Base-by-base conservation (phyloP, 2,797 vertebrate genomes). In the Halcyon leucocephala region DNA sequence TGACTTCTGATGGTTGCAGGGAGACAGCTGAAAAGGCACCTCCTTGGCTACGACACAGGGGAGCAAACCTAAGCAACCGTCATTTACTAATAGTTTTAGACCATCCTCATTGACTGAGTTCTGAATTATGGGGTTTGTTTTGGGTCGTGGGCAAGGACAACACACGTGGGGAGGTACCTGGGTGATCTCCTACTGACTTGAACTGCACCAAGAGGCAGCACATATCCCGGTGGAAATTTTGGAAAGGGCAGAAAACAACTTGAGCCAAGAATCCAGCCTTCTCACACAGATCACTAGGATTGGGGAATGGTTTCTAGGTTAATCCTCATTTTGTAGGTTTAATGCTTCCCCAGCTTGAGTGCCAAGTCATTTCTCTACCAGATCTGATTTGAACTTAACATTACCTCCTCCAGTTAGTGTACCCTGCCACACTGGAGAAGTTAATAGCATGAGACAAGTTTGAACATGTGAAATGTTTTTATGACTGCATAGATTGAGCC, bases 391-490 rank as follows among this genome's bases (percentile, higher is more conserved):
- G 62, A 92, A 95, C 87, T 82, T 66, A 80, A 89, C 83, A 55
- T 90, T 74, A 48, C 78, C 60, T 95, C 90, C 61, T 69, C n/a
- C 39, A 77, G 65, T 71, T 22, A n/a, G 35, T 48, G 61, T 42
- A 71, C 44, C 17, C 65, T 79, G 83, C 28, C 90, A 90, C 72
- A 74, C 11, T 7, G 5, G 54, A 15, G 21, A 82, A 82, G 37
- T 84, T 73, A 92, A 85, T 21, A 64, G n/a, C 65, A 69, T 29
- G 1, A 19, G 44, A 81, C 81, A 77, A 86, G 49, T 54, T 33
- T 78, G 65, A 93, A 78, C 57, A 94, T 31, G 54, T 57, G 15
- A 95, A 93, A 78, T 39, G 44, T 82, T 95, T 95, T 85, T 92
- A 37, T 48, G 65, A 92, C 74, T 93, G 88, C 88, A 92, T 39